phyloP scores from a whole-genome alignment of 2,888 invertebrate genomes.

The Melanophora roralis region DNA sequence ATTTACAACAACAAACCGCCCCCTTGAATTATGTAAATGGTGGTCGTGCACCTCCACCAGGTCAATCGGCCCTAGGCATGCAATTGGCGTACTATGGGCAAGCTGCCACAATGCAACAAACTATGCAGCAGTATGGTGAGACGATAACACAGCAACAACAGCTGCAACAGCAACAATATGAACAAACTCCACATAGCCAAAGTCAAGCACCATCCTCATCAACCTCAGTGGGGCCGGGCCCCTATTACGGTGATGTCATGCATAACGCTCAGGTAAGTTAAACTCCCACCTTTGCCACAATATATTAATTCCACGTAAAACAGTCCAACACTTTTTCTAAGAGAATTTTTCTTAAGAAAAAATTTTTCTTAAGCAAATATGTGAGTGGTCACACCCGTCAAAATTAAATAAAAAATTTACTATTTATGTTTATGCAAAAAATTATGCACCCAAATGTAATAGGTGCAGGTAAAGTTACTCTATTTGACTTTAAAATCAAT shows the following conservation, averaged over 20 bases:
- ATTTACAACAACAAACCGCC: conserved; percentile 66
- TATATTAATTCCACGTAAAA: too few species aligned
- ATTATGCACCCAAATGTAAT: too few species aligned
- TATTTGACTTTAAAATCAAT: too few species aligned
- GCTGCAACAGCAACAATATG: conserved; percentile 59
- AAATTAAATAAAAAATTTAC: too few species aligned
- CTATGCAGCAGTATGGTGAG: conserved; percentile 55
- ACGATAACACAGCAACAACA: conserved; percentile 66
- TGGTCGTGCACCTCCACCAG: conserved; percentile 69
- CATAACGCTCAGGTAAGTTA: conserved; percentile 74
- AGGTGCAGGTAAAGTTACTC: too few species aligned
- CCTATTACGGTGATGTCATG: conserved; percentile 76
- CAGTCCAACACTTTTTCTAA: too few species aligned
- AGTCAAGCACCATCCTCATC: conserved; percentile 66
- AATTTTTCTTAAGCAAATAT: too few species aligned
- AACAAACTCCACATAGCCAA: conserved; percentile 73
- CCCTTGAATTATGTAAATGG: conserved; percentile 67
- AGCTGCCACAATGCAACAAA: conserved; percentile 64
- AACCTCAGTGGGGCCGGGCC: conserved; percentile 67
- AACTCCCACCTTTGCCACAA: too few species aligned
- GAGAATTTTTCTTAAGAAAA: too few species aligned
- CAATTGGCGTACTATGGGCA: conserved; percentile 75
- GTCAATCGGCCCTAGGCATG: conserved; percentile 69
- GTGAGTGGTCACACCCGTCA: too few species aligned
- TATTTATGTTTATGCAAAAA: too few species aligned